A percentile compares a stretch with the other conserved stretches of the same genome.
These are phyloP conservation scores for Amphiura filiformis DNA, from an alignment of 35 echinoderm and acorn worm genomes.

Conservation along the genomic window DNA sequence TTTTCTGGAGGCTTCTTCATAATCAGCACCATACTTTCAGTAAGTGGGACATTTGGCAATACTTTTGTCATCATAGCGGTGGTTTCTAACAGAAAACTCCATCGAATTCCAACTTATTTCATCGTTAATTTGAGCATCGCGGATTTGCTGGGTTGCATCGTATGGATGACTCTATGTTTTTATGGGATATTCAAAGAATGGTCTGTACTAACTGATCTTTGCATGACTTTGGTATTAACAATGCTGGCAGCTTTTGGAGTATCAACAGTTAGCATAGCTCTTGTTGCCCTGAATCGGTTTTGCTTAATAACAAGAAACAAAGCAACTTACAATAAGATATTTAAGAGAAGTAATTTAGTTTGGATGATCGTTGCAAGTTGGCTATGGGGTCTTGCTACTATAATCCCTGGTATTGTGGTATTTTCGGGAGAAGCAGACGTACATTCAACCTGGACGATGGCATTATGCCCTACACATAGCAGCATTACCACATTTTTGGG, in stretches of 20 bases:
- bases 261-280: background rate
- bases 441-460: background rate
- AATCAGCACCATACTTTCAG: background rate
- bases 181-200: background rate
- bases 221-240: background rate
- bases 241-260: background rate
- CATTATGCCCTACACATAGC: background rate
- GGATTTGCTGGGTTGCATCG: background rate
- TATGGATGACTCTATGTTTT: background rate
- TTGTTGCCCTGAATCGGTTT: background rate
- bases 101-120: background rate
- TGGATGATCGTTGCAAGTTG: background rate
- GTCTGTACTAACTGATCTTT: background rate
- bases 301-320: constrained; percentile 4
- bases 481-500: background rate
- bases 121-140: background rate
- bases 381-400: background rate
- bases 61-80: background rate
- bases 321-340: background rate
- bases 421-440: background rate
- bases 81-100: background rate
- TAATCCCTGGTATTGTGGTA: background rate
- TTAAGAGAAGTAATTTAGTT: background rate
- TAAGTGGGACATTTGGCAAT: background rate
- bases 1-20: background rate